A percentile compares a stretch with the other conserved stretches of the same genome.
phyloP scores from a whole-genome alignment of 2,888 invertebrate species.

The Drosophila limbata region DNA sequence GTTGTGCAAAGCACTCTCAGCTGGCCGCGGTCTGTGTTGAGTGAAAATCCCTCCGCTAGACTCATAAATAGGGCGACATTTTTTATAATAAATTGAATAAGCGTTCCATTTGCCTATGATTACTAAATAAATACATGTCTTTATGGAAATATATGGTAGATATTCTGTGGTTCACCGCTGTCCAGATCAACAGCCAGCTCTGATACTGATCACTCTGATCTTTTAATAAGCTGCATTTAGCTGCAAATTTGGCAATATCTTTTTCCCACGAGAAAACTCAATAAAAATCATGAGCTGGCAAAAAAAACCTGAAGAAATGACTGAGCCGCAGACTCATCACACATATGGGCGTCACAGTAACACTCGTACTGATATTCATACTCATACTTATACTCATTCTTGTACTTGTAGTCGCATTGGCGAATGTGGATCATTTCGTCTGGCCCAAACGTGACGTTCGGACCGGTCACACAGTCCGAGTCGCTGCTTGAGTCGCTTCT shows the following conservation, averaged over 20 bases:
- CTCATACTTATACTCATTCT: constrained; percentile 6
- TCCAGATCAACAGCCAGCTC: background rate
- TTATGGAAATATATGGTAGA: background rate
- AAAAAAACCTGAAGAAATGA: constrained; percentile 20
- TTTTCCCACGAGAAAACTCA: constrained; percentile 71
- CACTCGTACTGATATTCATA: constrained; percentile 22
- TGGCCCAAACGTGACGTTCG: constrained; percentile 47
- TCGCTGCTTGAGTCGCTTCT: constrained; percentile 32
- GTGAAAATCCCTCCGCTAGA: constrained; percentile 48
- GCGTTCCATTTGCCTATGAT: constrained; percentile 33
- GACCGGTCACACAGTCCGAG: constrained; percentile 35
- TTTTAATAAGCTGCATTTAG: constrained; percentile 50
- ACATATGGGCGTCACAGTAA: constrained; percentile 54
- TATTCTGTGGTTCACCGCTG: constrained; percentile 38
- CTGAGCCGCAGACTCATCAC: constrained; percentile 52
- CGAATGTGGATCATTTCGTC: constrained; percentile 56
- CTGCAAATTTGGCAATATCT: constrained; percentile 54
- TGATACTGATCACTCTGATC: constrained; percentile 39
- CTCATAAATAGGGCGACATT: constrained; percentile 44
- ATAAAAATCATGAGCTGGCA: constrained; percentile 67
- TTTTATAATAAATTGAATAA: constrained; percentile 70
- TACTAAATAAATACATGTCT: constrained; percentile 2
- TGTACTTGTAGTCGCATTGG: constrained; percentile 23
- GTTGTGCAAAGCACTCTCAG: constrained; percentile 62
- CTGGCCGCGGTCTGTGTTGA: constrained; percentile 35